Percentiles rank a stretch among this genome's conserved stretches.
Evolutionary conservation across 2,888 invertebrate species (phyloP).

Genomic region (Meliscaeva auricollis): DNA sequence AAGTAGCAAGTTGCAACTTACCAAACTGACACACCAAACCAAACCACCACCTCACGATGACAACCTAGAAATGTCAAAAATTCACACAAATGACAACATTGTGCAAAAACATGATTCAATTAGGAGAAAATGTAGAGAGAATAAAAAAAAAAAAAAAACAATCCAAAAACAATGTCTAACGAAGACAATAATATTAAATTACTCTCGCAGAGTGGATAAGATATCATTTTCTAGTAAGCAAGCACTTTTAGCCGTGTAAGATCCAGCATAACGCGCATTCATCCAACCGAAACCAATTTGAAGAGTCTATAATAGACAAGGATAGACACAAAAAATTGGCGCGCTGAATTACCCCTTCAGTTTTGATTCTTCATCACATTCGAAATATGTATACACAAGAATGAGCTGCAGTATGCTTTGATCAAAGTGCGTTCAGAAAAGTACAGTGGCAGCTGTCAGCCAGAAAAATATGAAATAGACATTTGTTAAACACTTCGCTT

Average conservation of each 20-base stretch:
- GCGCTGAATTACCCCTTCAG: constrained; percentile 44
- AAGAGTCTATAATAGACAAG: constrained; percentile 45
- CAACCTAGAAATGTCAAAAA: constrained; percentile 74
- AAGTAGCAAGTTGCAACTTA: constrained; percentile 14
- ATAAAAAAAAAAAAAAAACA: too few relatives aligned
- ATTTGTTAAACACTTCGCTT: constrained; percentile 46
- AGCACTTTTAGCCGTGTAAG: constrained; percentile 40
- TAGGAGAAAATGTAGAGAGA: constrained; percentile 34
- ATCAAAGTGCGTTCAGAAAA: constrained; percentile 38
- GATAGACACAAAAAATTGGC: constrained; percentile 37
- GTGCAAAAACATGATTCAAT: constrained; percentile 59
- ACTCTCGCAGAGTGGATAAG: constrained; percentile 56
- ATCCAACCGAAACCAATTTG: constrained; percentile 63
- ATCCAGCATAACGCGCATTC: constrained; percentile 53
- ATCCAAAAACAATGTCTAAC: constrained; percentile 61
- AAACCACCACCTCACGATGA: constrained; percentile 34
- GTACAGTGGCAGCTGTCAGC: constrained; percentile 46
- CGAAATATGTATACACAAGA: not conserved
- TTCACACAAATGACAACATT: constrained; percentile 41
- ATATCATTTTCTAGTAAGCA: constrained; percentile 48
- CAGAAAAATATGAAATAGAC: constrained; percentile 42
- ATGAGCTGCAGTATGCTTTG: constrained; percentile 14
- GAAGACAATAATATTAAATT: constrained; percentile 74
- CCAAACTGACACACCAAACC: constrained; percentile 2
- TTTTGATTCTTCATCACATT: constrained; percentile 29